These are phyloP conservation scores for Manis crassicaudata DNA, from an alignment of 2,797 vertebrate genomes.

Conservation along the genomic window DNA sequence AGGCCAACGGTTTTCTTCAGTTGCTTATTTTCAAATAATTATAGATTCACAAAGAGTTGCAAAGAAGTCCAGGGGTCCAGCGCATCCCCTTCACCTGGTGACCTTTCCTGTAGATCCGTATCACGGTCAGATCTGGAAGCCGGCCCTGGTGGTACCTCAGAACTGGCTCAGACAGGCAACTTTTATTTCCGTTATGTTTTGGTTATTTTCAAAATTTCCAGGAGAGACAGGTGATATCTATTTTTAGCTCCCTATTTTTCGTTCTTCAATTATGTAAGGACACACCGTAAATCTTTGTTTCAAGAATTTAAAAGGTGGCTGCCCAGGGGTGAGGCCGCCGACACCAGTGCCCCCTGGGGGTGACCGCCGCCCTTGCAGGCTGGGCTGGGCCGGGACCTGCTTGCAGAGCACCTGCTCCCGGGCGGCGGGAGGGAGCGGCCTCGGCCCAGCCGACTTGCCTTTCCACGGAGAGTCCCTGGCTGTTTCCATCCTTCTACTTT, in stretches of 20 bases:
- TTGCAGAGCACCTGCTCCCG: too few species aligned
- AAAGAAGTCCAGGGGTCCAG: neutral
- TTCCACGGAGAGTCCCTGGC: neutral
- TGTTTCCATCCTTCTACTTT: neutral
- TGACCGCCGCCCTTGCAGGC: neutral
- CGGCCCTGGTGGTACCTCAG: neutral
- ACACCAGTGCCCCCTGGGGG: too few species aligned
- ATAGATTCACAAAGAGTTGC: too few species aligned
- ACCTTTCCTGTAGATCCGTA: rapidly evolving
- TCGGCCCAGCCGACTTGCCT: neutral
- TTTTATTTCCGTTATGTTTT: neutral
- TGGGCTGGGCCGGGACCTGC: too few species aligned
- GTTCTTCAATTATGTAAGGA: neutral
- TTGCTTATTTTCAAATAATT: neutral
- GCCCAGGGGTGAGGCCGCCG: rapidly evolving
- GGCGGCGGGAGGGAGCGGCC: neutral
- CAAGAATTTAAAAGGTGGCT: neutral
- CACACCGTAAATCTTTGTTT: too few species aligned
- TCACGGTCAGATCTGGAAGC: neutral
- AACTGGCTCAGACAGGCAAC: rapidly evolving
- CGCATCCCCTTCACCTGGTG: rapidly evolving
- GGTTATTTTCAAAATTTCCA: neutral
- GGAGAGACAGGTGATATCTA: neutral
- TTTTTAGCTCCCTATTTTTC: neutral
- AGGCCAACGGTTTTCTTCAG: neutral